Percentiles rank a stretch among this genome's conserved stretches.
Conservation (phyloP, 2,888 invertebrate genomes). For the Sinohyriopsis cumingii region DNA sequence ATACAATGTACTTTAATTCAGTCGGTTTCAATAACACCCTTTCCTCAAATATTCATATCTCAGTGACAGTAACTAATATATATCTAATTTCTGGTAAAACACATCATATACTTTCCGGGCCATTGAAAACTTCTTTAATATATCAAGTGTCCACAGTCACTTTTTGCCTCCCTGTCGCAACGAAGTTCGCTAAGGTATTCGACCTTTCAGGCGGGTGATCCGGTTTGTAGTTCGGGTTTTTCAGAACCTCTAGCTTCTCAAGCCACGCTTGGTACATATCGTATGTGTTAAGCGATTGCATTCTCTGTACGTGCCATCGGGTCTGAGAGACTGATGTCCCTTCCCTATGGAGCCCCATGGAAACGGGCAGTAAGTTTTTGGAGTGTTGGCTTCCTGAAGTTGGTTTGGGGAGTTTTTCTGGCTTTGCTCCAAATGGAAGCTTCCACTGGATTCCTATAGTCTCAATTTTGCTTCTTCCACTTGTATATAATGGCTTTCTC, state of each 20-base stretch:
- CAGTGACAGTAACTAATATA: too few species aligned
- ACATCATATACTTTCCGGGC: too few species aligned
- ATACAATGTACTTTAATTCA: too few species aligned
- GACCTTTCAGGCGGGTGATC: too few species aligned
- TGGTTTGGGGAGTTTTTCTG: constrained; percentile 5
- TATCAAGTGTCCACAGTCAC: too few species aligned
- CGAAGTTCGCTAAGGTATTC: too few species aligned
- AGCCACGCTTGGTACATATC: constrained; percentile 42
- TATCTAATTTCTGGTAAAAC: too few species aligned
- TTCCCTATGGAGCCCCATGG: constrained; percentile 33
- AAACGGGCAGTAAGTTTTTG: constrained; percentile 43
- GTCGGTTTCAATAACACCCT: too few species aligned
- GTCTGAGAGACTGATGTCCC: constrained; percentile 38
- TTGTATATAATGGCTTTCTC: constrained; percentile 13
- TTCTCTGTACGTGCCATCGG: constrained; percentile 40
- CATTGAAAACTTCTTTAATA: too few species aligned
- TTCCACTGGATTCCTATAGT: constrained; percentile 46
- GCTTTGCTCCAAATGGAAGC: constrained; percentile 21
- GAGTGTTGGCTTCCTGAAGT: constrained; percentile 14
- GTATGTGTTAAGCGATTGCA: constrained; percentile 24
- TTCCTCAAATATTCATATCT: too few species aligned
- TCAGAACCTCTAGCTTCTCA: constrained; percentile 41
- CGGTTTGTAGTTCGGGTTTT: constrained; percentile 7
- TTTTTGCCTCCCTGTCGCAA: too few species aligned
- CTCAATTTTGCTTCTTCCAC: constrained; percentile 38